Conservation (phyloP, 1,140 invertebrate genomes). For the Lerema accius region DNA sequence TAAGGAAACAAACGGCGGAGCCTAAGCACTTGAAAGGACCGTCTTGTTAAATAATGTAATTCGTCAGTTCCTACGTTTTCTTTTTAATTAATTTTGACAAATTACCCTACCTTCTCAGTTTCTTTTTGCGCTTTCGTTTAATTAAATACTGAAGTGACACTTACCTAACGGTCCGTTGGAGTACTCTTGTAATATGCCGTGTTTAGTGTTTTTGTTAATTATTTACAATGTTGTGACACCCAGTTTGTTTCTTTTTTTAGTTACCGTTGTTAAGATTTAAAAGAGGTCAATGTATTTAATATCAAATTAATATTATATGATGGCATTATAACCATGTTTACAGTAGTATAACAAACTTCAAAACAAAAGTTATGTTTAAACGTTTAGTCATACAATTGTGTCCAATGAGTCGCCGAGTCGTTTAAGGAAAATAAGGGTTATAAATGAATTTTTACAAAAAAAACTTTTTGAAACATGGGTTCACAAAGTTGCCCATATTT, state of each 20-base stretch:
- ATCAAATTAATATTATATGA: neutral
- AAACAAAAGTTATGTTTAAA: no score
- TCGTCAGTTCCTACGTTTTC: constrained; percentile 71
- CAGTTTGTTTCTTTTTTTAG: constrained; percentile 1
- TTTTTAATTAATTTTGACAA: constrained; percentile 83
- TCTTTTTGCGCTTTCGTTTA: constrained; percentile 72
- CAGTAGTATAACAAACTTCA: no score
- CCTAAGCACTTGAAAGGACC: constrained; percentile 56
- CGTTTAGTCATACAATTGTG: no score
- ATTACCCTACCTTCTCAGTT: constrained; percentile 79
- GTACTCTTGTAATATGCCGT: constrained; percentile 39
- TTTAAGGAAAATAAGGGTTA: no score
- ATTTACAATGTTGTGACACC: constrained; percentile 20
- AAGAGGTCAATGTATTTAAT: neutral
- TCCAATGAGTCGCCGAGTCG: no score
- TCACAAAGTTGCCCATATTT: no score
- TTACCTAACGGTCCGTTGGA: constrained; percentile 56
- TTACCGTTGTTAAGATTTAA: neutral
- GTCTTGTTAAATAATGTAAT: constrained; percentile 72
- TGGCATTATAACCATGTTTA: neutral
- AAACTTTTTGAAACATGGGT: no score
- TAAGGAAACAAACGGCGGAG: constrained; percentile 51
- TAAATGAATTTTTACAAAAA: no score
- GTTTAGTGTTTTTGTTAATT: constrained; percentile 56
- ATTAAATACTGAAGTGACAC: constrained; percentile 81